Conservation (phyloP, 2,113 vertebrate genomes). For the Eonycteris spelaea region DNA sequence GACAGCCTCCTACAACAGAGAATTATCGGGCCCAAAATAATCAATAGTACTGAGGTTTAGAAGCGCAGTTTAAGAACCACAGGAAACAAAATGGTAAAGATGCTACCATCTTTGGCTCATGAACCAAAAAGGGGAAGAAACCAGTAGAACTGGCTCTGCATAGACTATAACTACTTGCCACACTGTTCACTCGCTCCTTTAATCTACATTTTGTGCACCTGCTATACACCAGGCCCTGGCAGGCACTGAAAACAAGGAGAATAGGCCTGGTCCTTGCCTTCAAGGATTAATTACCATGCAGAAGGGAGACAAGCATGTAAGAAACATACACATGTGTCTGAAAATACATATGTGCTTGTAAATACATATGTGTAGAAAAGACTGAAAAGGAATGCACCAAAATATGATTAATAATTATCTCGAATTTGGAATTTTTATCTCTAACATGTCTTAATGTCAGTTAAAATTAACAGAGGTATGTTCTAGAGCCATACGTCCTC, state of each 20-base stretch:
- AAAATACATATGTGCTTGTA: background rate
- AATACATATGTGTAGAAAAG: background rate
- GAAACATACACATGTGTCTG: background rate
- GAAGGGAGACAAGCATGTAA: background rate
- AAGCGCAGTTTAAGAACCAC: background rate
- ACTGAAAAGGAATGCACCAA: background rate
- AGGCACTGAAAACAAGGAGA: background rate
- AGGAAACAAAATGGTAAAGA: background rate
- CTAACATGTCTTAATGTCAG: background rate
- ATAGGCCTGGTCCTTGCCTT: too few relatives aligned
- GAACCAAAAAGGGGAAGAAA: background rate
- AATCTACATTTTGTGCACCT: too few relatives aligned
- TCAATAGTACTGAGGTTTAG: background rate
- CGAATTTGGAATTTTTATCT: background rate
- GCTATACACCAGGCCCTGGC: rapidly evolving
- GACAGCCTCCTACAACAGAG: background rate
- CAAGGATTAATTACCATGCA: rapidly evolving
- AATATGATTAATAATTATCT: background rate
- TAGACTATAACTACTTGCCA: background rate
- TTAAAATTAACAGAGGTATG: background rate
- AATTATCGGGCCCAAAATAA: background rate
- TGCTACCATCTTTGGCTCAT: rapidly evolving
- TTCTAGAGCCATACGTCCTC: background rate
- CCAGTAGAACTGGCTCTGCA: background rate
- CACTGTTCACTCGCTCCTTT: background rate